Evolutionary conservation across 2,888 invertebrate genomes (phyloP).

Genomic region (Drosophila diplacantha): DNA sequence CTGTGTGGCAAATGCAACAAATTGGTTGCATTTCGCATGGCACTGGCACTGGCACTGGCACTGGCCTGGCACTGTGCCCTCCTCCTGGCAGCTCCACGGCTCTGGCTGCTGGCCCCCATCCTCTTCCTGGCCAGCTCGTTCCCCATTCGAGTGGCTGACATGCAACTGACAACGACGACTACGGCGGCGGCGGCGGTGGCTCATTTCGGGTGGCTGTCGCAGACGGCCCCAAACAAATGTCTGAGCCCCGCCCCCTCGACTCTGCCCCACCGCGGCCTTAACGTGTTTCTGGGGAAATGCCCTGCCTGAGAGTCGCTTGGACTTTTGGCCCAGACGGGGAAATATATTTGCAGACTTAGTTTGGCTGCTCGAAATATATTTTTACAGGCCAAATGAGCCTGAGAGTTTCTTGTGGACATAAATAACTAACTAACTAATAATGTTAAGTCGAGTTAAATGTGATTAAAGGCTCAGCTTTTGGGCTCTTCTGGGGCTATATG

Average conservation of each 20-base stretch:
- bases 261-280: conserved; percentile 10
- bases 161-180: conserved; percentile 37
- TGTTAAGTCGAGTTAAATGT: not conserved
- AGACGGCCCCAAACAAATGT: conserved; percentile 38
- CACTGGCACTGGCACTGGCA: conserved; percentile 45
- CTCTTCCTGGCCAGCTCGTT: conserved; percentile 15
- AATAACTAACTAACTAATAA: too few species aligned
- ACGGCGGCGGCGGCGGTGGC: conserved; percentile 19
- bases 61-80: conserved; percentile 41
- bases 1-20: conserved; percentile 61
- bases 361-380: not conserved
- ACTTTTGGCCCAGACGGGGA: not conserved
- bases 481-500: not conserved
- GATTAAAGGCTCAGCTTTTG: not conserved
- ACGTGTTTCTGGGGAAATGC: conserved; percentile 27
- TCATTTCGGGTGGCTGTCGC: conserved; percentile 33
- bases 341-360: not conserved
- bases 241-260: conserved; percentile 14
- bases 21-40: conserved; percentile 70
- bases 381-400: not conserved
- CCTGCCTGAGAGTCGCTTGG: not conserved
- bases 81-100: too few species aligned
- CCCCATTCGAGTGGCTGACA: conserved; percentile 31
- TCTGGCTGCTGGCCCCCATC: not conserved
- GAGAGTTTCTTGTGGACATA: not conserved